Conservation (phyloP, 2,113 vertebrate species). For the Hassar affinis region DNA sequence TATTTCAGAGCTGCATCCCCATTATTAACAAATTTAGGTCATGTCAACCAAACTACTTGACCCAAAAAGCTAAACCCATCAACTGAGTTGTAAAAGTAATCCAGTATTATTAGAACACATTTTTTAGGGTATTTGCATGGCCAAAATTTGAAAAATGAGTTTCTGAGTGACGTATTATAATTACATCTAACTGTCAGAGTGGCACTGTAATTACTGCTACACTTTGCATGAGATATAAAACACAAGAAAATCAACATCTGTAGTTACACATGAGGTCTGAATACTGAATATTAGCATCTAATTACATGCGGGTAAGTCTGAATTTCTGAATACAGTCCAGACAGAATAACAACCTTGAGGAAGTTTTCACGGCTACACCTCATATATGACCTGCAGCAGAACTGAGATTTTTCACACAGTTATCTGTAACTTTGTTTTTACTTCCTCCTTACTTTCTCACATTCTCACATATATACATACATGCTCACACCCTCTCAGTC, state of each 20-base stretch:
- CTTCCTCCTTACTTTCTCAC: slow-evolving; percentile 21
- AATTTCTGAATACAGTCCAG: not conserved
- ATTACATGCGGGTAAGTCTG: not conserved
- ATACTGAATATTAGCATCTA: not conserved
- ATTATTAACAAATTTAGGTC: not conserved
- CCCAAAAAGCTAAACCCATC: not conserved
- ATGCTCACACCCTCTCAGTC: slow-evolving; percentile 15
- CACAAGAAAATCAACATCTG: not conserved
- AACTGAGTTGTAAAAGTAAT: not conserved
- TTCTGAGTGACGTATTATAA: not conserved
- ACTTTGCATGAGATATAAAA: not conserved
- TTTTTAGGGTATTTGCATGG: not conserved
- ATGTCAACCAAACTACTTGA: not conserved
- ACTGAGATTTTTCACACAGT: slow-evolving; percentile 20
- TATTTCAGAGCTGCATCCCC: not conserved
- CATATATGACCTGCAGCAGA: not conserved
- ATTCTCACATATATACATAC: not conserved
- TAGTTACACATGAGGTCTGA: not conserved
- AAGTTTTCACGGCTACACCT: not conserved
- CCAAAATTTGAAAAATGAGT: not conserved
- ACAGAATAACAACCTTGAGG: not conserved
- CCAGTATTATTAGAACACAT: not conserved
- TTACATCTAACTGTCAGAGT: not conserved
- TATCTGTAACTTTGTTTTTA: slow-evolving; percentile 28
- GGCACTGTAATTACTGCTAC: not conserved